Percentiles rank a stretch among this genome's conserved stretches.
Conservation (phyloP, 2,888 invertebrate genomes). For the Drosophila formosana region DNA sequence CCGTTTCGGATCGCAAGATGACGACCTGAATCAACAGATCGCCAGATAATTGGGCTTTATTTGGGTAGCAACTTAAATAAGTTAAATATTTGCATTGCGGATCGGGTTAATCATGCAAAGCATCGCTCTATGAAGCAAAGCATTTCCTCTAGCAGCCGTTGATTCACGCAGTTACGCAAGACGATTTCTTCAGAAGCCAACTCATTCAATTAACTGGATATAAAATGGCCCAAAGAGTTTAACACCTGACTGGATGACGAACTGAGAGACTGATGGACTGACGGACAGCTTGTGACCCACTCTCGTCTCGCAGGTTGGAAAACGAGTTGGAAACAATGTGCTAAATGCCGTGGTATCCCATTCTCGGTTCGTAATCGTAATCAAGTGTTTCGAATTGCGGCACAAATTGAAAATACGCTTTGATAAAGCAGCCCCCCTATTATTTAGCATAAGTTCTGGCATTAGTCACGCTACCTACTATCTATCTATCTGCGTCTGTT, state of each 20-base stretch:
- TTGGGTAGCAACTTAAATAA: too few species aligned
- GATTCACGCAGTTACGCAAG: slow-evolving; percentile 22
- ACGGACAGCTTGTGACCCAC: slow-evolving; percentile 22
- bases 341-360: slow-evolving; percentile 31
- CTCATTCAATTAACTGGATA: slow-evolving; percentile 27
- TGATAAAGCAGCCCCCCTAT: slow-evolving; percentile 24
- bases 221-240: slow-evolving; percentile 15
- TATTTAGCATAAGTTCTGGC: slow-evolving; percentile 58
- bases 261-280: too few species aligned
- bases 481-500: background rate
- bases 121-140: background rate
- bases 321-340: slow-evolving; percentile 22
- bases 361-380: slow-evolving; percentile 16
- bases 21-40: background rate
- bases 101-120: background rate
- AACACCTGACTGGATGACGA: slow-evolving; percentile 10
- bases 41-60: background rate
- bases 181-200: slow-evolving; percentile 28
- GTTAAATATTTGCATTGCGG: background rate
- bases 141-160: slow-evolving; percentile 11
- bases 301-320: background rate
- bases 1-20: background rate
- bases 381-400: slow-evolving; percentile 56
- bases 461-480: slow-evolving; percentile 56
- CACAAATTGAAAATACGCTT: slow-evolving; percentile 43